Evolutionary conservation across 2,888 invertebrate species (phyloP), one percentile per base, ranked within the genome.

Genomic region (Meandrusa payeni): DNA sequence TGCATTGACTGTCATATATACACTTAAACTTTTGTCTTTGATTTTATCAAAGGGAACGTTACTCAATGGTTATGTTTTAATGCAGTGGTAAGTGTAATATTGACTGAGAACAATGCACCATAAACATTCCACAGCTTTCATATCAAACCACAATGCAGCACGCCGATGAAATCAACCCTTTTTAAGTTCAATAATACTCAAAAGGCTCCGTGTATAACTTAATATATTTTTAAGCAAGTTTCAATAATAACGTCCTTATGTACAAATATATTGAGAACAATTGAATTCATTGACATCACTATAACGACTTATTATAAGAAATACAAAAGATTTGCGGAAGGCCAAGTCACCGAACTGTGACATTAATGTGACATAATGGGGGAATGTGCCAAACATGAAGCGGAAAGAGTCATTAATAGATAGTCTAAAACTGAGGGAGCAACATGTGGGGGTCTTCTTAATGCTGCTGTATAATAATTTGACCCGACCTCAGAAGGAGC

Each of bases 141-240:
- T 75, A 83, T 80, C 76, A 77, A 80, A 76, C 67, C 68, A 75
- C 77, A 74, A 77, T 76, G 66, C 67, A 67, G 67, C 71, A 60
- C 60, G 51, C 48, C 58, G 66, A 67, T 70, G 61, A 63, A 74
- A 78, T 63, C 65, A 59, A 55, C 55, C n/a, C 59, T 64, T 69
- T 71, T 77, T 76, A 76, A 73, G 76, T 81, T 74, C 69, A 75
- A 76, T 73, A 76, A 64, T 56, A 52, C 47, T 50, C 47, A 56
- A 53, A 52, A 43, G 44, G 46, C 32, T 41, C 36, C 52, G 57
- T 55, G 49, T 57, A 48, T 57, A 54, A 55, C 53, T 43, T 37
- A 23, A 23, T n/a, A 37, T 53, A 44, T 32, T 49, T 46, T 39
- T 31, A 48, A 36, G 51, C 51, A 49, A 47, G 52, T 52, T 46